Base-by-base conservation (phyloP, 35 echinoderm and acorn worm species). In the Nesometra sesokonis region DNA sequence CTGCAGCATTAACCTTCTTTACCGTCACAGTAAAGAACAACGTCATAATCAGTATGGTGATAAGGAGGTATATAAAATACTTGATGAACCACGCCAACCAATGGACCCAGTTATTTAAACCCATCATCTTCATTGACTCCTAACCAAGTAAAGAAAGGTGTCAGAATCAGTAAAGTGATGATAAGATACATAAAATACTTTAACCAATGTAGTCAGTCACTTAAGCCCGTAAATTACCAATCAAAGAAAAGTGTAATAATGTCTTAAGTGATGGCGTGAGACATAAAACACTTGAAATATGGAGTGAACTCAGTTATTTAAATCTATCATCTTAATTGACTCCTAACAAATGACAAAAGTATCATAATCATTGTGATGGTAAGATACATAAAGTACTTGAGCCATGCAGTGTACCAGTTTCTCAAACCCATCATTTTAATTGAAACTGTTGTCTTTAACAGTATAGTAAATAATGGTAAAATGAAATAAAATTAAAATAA, bases 71-170 rank as follows among this genome's bases (percentile, higher is more conserved):
- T 15, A 92, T 17, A 13, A 89, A 77, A 81, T 92, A 98, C 35
- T 90, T 88, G 43, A 98, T 39, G 77, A 92, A 98, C 95, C 95
- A 98, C 0, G 95, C 95, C 78, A 83, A 34, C 95, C 95, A 98
- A 31, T 98, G 95, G 5, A 98, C 89, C 95, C 95, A 98, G 85
- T 98, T 98, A 52, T 79, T 87, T 8, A 98, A 82, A 13, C 95
- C 95, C 95, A 98, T 98, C 92, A 97, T 98, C 80, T 93, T 93
- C 95, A 98, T 98, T 0, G 95, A 98, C 57, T 98, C 95, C 92
- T 94, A 80, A 0, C 29, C 4, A 43, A 43, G 38, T 43, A 43
- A 43, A 15, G 4, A 43, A 43, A 43, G n/a, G n/a, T n/a, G n/a
- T n/a, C n/a, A n/a, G n/a, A n/a, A n/a, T n/a, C n/a, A n/a, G n/a